Base-by-base conservation (phyloP, 1,140 invertebrate species). In the Zaprionus vittiger region DNA sequence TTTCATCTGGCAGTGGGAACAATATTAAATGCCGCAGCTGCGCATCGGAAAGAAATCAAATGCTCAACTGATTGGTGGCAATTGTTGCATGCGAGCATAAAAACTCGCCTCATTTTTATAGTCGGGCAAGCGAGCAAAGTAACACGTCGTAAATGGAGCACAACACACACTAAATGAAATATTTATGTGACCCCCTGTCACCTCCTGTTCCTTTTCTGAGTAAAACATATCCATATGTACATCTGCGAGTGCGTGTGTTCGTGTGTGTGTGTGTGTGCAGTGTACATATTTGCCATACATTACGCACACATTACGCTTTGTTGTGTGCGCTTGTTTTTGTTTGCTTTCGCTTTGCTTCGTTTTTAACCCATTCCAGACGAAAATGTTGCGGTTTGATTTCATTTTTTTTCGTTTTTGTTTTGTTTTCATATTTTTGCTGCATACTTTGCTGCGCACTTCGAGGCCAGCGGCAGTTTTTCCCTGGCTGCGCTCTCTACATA, bases 81-180 rank as follows among this genome's bases (percentile, higher is more conserved):
- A 67, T 73, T 63, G 67, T 66, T 74, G 59, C 38, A 57, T 63
- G 72, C 34, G 17, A 41, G 61, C 55, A 65, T 74, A 56, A 61
- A 56, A 31, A 17, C 15, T 37, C 31, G 57, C 14, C 28, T 49
- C 37, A 54, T 24, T 73, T 61, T 75, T 57, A 71, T 71, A 59
- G 59, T 59, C 47, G 26, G 7, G 26, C 52, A 17, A 57, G 52
- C 52, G 28, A 31, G 14, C 28, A 52, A 74, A 57, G 73, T 70
- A 63, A 74, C 84, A 87, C 84, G 74, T 89, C 85, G 80, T 89
- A 89, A 89, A 84, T 89, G 84, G 72, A 74, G 79, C 74, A 79
- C 84, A 89, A 84, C 84, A 87, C 84, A 73, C 71, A 87, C 74
- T 89, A 80, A 89, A 89, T 87, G 78, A 87, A 87, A 89, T 87